phyloP scores from a whole-genome alignment of 2,797 vertebrate species.

The Notamacropus eugenii region DNA sequence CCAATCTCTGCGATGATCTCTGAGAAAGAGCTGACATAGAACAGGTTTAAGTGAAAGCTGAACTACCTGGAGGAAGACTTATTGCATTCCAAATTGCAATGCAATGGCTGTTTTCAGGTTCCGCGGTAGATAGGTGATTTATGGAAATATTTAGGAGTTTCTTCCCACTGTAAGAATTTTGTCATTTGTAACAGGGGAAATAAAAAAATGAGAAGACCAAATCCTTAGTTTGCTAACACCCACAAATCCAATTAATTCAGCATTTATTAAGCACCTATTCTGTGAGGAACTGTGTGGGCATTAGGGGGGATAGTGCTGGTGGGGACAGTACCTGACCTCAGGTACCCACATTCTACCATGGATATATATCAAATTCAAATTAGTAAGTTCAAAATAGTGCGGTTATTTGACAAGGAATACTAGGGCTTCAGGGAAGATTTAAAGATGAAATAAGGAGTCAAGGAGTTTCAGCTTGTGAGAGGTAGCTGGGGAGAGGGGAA shows the following conservation, averaged over 20 bases:
- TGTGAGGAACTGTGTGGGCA: not conserved
- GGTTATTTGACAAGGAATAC: not conserved
- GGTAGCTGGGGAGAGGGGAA: not conserved
- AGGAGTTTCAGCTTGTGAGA: not conserved
- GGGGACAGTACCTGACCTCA: not conserved
- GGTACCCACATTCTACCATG: not conserved
- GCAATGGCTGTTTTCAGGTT: slow-evolving; percentile 57
- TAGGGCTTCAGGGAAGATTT: not conserved
- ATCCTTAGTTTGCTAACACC: slow-evolving; percentile 14
- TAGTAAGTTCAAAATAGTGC: not conserved
- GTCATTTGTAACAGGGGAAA: slow-evolving; percentile 25
- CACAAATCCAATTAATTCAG: not conserved
- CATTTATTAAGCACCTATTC: not conserved
- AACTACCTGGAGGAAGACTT: slow-evolving; percentile 56
- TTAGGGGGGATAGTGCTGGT: not conserved
- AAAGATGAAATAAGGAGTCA: not conserved
- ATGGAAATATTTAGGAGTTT: slow-evolving; percentile 49
- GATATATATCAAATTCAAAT: not conserved
- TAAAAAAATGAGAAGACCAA: slow-evolving; percentile 31
- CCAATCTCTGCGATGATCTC: slow-evolving; percentile 23
- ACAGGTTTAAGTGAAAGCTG: slow-evolving; percentile 37
- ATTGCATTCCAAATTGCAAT: slow-evolving; percentile 50
- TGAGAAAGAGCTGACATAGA: slow-evolving; percentile 34
- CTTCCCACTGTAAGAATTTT: slow-evolving; percentile 37
- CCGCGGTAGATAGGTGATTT: slow-evolving; percentile 43